Conservation (phyloP, 2,797 vertebrate genomes). For the Taenioides sp. region DNA sequence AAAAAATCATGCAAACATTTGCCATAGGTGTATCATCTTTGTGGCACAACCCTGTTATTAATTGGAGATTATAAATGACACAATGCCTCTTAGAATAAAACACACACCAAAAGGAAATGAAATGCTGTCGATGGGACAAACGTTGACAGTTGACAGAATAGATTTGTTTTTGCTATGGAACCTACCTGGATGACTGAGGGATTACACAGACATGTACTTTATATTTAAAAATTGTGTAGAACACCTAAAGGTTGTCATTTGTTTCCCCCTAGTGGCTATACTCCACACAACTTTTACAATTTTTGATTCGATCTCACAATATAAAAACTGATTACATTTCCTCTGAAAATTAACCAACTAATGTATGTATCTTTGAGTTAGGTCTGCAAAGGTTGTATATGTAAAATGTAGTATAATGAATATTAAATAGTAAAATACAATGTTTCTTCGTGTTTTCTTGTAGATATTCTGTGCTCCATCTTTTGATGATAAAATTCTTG, state of each 20-base stretch:
- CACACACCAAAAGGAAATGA: too few relatives aligned
- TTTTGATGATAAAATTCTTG: conserved; percentile 97
- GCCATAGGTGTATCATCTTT: too few relatives aligned
- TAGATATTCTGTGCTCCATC: conserved; percentile 98
- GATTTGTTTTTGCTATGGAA: too few relatives aligned
- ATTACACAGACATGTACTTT: neutral
- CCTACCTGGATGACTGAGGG: too few relatives aligned
- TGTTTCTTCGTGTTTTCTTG: neutral
- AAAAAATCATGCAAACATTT: too few relatives aligned
- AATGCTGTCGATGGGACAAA: too few relatives aligned
- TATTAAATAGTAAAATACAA: neutral
- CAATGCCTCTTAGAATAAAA: neutral
- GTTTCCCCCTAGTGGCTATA: conserved; percentile 42
- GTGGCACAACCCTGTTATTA: too few relatives aligned
- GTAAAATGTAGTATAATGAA: neutral
- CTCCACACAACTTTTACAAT: neutral
- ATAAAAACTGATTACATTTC: too few relatives aligned
- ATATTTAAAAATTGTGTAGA: neutral
- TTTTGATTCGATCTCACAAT: neutral
- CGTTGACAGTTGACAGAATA: too few relatives aligned
- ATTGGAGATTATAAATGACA: neutral
- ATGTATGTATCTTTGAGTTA: too few relatives aligned
- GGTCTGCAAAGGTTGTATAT: neutral
- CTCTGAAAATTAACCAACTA: too few relatives aligned
- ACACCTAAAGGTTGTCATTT: neutral